These are phyloP conservation scores for Scleropages formosus DNA, from an alignment of 2,797 vertebrate species.

Conservation along the genomic window DNA sequence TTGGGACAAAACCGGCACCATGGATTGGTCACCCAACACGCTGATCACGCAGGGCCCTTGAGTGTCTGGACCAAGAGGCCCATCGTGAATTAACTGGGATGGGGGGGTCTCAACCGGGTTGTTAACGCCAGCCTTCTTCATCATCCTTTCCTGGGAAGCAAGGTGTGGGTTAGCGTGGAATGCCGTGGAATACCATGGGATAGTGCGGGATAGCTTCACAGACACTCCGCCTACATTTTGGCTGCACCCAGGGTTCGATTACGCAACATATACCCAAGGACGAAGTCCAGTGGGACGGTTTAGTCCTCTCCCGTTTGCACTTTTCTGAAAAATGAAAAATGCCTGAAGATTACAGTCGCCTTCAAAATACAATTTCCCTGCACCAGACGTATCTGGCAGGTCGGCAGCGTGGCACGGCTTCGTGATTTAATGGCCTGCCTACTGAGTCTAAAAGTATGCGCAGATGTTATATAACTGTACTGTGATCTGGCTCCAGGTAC, in stretches of 20 bases:
- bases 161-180: not conserved
- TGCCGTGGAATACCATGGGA: too few relatives aligned
- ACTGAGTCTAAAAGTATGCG: too few relatives aligned
- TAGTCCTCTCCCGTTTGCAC: not conserved
- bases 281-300: not conserved
- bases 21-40: not conserved
- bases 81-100: not conserved
- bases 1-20: not conserved
- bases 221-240: not conserved
- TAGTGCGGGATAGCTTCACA: constrained; percentile 2
- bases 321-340: too few relatives aligned
- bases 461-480: not conserved
- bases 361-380: too few relatives aligned
- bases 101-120: not conserved
- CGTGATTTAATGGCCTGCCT: too few relatives aligned
- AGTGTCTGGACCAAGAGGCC: not conserved
- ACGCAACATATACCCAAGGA: not conserved
- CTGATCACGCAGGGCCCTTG: not conserved
- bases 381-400: too few relatives aligned
- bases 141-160: not conserved
- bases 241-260: not conserved
- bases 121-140: not conserved
- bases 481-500: not conserved
- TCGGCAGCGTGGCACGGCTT: too few relatives aligned
- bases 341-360: too few relatives aligned